These are phyloP conservation scores for Sebastolobus altivelis DNA, from an alignment of 2,797 vertebrate species.

Conservation along the genomic window DNA sequence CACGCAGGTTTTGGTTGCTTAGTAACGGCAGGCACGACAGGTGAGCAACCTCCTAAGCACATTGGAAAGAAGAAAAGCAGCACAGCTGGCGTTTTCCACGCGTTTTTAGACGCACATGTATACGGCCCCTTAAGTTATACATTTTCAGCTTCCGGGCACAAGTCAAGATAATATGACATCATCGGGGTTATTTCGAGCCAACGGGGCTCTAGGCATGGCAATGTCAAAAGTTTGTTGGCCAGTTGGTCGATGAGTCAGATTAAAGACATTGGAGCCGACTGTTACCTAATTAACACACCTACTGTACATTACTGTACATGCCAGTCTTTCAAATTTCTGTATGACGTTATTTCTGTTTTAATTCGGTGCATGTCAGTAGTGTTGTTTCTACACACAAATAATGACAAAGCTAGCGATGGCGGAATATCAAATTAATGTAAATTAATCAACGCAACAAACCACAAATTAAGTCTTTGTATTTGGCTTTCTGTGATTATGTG, in stretches of 20 bases:
- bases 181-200: not conserved
- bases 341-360: not conserved
- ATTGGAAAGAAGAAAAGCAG: no score
- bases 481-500: slow-evolving; percentile 10
- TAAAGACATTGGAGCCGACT: not conserved
- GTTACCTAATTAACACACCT: not conserved
- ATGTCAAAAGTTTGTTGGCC: not conserved
- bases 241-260: not conserved
- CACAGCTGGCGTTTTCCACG: no score
- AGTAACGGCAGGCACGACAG: no score
- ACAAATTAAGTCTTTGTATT: not conserved
- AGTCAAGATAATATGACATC: not conserved
- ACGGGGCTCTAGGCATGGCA: no score
- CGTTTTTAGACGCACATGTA: no score
- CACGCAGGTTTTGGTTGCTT: no score
- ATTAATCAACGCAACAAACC: not conserved
- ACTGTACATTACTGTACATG: not conserved
- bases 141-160: not conserved
- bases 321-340: not conserved
- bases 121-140: not conserved
- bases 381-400: not conserved
- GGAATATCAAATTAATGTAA: slow-evolving; percentile 19
- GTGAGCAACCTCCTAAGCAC: no score
- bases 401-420: not conserved
- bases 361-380: not conserved